Base-by-base conservation (phyloP, 2,888 invertebrate species). In the Drosophila formosana region DNA sequence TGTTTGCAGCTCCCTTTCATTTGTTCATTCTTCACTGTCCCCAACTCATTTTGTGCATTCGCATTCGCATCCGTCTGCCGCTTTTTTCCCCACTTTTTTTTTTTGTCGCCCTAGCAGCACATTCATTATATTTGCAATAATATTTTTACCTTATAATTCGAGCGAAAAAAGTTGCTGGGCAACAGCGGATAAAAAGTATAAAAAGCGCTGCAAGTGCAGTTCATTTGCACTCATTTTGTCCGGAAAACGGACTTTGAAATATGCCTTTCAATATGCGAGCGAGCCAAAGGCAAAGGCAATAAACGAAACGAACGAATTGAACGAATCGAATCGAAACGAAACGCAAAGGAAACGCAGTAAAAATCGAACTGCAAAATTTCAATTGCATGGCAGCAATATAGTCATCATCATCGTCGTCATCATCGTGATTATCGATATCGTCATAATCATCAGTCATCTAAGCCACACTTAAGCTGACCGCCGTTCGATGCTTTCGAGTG, bases 81-180 rank as follows among this genome's bases (percentile, higher is more conserved):
- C 18, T 34, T 49, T 25, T 23, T 34, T 30, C 30, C 7, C 6
- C 28, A 28, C 7, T 7, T 13, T 13, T 34, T 13, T 34, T 28
- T 41, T 46, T 60, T 41, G 50, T 57, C 47, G 58, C 39, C 43
- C 53, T 50, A 52, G 41, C 53, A 28, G 62, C 56, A 70, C 75
- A 70, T 80, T 82, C 70, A 78, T 86, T 86, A 86, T 86, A 73
- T 75, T 83, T 71, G 87, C 79, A 83, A 86, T 83, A 82, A 87
- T 87, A 82, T 87, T 87, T 87, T 81, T 53, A 65, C 68, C 66
- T 72, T 51, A 80, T 80, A 80, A 83, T 75, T 78, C 72, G 45
- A 66, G 72, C 56, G 30, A 37, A 50, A 68, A 43, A 68, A 43
- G 34, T 37, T 46, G 25, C 28, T 4, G 18, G 30, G n/a, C 23